Conservation (phyloP, 2,113 vertebrate genomes). For the Cryptomyrus ogoouensis region DNA sequence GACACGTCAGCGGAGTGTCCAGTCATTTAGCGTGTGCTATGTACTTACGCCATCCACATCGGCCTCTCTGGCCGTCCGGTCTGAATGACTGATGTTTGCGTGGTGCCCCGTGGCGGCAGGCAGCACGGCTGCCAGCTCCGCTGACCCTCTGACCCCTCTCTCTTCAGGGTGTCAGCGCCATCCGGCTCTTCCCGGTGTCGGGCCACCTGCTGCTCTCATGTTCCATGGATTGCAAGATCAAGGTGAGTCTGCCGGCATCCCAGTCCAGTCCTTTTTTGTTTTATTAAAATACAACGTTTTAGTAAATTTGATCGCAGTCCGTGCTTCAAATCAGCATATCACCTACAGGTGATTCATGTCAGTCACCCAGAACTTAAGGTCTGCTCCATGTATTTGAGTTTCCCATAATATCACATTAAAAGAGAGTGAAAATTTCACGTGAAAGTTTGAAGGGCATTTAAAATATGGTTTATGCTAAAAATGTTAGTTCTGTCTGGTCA, state of each 20-base stretch:
- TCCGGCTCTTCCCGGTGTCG: conserved; percentile 86
- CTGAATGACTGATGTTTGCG: not conserved
- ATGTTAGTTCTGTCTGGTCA: not conserved
- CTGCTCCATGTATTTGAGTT: not conserved
- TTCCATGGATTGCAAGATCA: conserved; percentile 99
- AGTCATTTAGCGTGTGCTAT: not conserved
- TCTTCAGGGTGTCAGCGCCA: conserved; percentile 88
- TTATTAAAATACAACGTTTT: not conserved
- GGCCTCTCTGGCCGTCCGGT: not conserved
- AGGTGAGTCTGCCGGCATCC: conserved; percentile 60
- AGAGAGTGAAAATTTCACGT: not conserved
- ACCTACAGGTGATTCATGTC: not conserved
- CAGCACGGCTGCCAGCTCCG: not conserved
- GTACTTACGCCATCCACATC: not conserved
- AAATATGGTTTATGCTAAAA: not conserved
- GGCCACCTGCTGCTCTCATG: conserved; percentile 86
- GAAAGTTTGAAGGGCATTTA: not conserved
- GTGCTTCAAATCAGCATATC: not conserved
- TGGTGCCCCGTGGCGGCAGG: not conserved
- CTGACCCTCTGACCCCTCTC: conserved; percentile 16
- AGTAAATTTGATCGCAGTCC: not conserved
- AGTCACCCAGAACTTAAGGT: not conserved
- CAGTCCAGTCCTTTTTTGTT: not conserved
- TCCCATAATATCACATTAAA: not conserved
- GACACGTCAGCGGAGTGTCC: not conserved